Evolutionary conservation across 2,797 vertebrate species (phyloP).

Genomic region (Potorous gilbertii): DNA sequence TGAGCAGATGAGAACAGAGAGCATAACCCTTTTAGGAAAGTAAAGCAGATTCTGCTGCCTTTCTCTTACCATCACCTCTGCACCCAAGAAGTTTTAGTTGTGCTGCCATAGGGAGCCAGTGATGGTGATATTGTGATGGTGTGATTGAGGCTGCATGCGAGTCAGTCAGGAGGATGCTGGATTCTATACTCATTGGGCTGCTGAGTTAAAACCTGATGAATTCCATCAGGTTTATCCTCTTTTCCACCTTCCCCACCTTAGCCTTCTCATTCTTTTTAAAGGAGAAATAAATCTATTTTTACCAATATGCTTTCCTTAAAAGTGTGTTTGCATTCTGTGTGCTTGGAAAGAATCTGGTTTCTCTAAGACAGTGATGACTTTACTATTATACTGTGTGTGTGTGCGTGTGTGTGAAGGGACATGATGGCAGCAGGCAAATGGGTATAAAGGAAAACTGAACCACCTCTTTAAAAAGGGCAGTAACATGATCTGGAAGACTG

Average conservation of each 20-base stretch:
- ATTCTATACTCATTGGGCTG: background rate
- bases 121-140: background rate
- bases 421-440: background rate
- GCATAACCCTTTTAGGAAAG: too few species aligned
- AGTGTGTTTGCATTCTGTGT: background rate
- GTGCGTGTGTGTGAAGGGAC: background rate
- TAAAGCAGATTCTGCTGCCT: background rate
- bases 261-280: background rate
- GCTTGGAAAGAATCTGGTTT: background rate
- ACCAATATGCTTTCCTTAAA: background rate
- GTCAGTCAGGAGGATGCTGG: background rate
- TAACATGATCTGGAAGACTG: background rate
- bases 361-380: background rate
- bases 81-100: background rate
- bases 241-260: too few species aligned
- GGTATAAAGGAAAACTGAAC: background rate
- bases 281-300: background rate
- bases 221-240: background rate
- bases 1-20: too few species aligned
- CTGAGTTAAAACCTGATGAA: background rate
- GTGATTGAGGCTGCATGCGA: background rate
- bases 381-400: background rate
- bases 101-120: background rate
- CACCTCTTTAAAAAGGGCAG: background rate
- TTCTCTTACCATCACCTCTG: background rate